phyloP scores from a whole-genome alignment of 2,113 vertebrate genomes.

The Leuciscus idus region DNA sequence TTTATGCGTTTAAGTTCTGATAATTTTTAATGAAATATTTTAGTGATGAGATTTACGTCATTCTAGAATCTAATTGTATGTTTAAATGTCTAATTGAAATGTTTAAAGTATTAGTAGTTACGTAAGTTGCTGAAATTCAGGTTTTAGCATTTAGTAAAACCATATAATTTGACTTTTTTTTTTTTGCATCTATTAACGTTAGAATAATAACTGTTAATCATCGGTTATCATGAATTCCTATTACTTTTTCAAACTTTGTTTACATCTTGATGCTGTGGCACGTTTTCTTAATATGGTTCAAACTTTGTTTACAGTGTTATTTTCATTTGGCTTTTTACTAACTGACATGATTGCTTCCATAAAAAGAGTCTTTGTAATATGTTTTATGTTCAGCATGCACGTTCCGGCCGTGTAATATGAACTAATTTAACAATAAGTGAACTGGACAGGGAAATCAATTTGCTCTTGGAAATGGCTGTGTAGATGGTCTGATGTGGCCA shows the following conservation, averaged over 20 bases:
- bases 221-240: not conserved
- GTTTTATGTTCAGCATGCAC: not conserved
- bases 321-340: not conserved
- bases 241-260: not conserved
- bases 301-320: too few species aligned
- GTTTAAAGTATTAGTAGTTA: not conserved
- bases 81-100: not conserved
- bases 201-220: not conserved
- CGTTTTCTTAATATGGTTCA: not conserved
- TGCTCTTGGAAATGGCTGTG: constrained; percentile 6
- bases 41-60: not conserved
- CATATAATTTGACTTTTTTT: not conserved
- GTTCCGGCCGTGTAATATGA: not conserved
- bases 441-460: constrained; percentile 3
- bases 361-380: not conserved
- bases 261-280: not conserved
- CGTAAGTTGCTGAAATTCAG: not conserved
- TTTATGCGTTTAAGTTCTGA: not conserved
- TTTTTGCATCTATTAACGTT: not conserved
- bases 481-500: not conserved
- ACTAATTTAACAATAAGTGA: not conserved
- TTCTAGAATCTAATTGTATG: not conserved
- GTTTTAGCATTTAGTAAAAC: not conserved
- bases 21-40: not conserved
- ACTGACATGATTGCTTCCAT: not conserved